A percentile compares a stretch with the other conserved stretches of the same genome.
These are phyloP conservation scores for Diarsia mendica DNA, from an alignment of 2,888 invertebrate genomes.

Conservation along the genomic window DNA sequence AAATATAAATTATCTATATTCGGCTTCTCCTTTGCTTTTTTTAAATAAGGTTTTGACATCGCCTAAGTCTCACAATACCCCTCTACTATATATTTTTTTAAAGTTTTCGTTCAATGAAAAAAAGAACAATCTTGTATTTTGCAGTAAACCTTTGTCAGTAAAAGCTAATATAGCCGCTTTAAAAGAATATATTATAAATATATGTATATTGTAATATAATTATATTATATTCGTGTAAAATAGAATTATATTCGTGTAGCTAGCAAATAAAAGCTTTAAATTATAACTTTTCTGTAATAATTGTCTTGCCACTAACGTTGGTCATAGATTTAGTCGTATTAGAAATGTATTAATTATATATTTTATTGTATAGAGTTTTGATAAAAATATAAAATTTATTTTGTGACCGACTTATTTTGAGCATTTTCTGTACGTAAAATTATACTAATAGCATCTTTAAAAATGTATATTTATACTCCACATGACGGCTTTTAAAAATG, in stretches of 20 bases:
- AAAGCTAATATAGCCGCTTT: neutral
- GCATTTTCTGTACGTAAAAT: neutral
- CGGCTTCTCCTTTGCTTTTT: neutral
- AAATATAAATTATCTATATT: neutral
- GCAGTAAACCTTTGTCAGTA: neutral
- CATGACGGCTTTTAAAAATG: neutral
- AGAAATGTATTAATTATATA: neutral
- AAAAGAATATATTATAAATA: neutral
- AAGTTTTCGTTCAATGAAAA: too few species aligned
- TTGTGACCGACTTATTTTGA: neutral
- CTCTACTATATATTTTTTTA: neutral
- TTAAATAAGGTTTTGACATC: neutral
- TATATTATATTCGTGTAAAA: neutral
- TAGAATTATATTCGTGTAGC: constrained; percentile 11
- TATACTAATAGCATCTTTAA: neutral
- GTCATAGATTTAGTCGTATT: constrained; percentile 29
- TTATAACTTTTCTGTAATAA: constrained; percentile 38
- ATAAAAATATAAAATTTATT: too few species aligned
- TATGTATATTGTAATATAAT: neutral
- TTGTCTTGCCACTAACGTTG: constrained; percentile 61
- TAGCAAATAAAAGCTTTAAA: constrained; percentile 66
- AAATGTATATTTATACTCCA: neutral
- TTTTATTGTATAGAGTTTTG: neutral
- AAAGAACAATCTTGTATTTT: neutral
- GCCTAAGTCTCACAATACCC: neutral